phyloP scores from a whole-genome alignment of 2,113 vertebrate genomes.

The Capra hircus region DNA sequence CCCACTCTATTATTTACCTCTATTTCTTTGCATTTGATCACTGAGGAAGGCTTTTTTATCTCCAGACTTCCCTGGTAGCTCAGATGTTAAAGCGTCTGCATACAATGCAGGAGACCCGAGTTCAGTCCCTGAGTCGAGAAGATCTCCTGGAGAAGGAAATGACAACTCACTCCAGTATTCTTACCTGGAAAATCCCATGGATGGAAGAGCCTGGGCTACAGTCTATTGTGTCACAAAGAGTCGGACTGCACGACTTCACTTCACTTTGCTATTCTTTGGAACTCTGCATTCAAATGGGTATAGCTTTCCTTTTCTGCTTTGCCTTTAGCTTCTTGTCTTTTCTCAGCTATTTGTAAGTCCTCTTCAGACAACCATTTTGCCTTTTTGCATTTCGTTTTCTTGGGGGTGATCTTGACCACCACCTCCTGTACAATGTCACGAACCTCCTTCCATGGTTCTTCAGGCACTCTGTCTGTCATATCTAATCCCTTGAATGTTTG shows the following conservation, averaged over 20 bases:
- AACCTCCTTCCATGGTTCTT: neutral
- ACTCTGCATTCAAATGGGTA: neutral
- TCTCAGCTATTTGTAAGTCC: neutral
- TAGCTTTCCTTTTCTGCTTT: neutral
- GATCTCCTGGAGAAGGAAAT: no score
- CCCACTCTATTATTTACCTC: neutral
- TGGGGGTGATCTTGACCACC: neutral
- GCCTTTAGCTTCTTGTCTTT: neutral
- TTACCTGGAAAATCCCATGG: no score
- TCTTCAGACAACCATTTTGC: neutral
- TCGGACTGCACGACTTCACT: rapidly evolving
- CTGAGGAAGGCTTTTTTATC: neutral
- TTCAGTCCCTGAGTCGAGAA: no score
- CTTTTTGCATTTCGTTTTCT: neutral
- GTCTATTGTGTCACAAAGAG: no score
- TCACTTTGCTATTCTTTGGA: neutral
- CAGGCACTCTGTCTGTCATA: neutral
- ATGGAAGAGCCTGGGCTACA: no score
- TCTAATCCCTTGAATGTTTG: neutral
- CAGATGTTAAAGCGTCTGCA: no score
- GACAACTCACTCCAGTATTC: no score
- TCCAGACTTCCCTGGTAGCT: neutral
- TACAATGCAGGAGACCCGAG: no score
- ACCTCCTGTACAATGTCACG: neutral
- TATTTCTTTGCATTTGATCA: neutral